Evolutionary conservation across 2,888 invertebrate species (phyloP).

Genomic region (Copidosoma aretas): DNA sequence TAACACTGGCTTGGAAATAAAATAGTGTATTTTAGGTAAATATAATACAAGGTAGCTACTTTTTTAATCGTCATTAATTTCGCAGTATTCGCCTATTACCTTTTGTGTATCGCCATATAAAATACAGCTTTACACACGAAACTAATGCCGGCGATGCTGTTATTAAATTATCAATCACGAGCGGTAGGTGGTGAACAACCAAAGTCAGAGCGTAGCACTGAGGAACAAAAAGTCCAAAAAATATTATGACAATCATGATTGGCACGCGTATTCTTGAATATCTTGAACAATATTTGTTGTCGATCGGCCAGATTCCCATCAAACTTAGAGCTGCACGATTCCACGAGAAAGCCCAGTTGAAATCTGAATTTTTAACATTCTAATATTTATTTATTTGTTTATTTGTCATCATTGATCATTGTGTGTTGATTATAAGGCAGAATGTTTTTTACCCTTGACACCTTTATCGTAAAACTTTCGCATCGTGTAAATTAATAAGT

Average conservation of each 20-base stretch:
- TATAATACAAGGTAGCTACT: too few species aligned
- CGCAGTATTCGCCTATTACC: conserved; percentile 1
- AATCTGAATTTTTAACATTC: conserved; percentile 4
- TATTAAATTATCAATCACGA: conserved; percentile 11
- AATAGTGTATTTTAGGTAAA: not conserved
- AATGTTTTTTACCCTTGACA: too few species aligned
- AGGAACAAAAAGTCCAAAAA: conserved; percentile 5
- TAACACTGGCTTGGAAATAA: conserved; percentile 16
- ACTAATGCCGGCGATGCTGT: not conserved
- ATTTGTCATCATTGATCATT: too few species aligned
- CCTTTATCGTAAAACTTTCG: too few species aligned
- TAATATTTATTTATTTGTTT: too few species aligned
- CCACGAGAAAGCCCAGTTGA: conserved; percentile 23
- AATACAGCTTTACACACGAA: conserved; percentile 13
- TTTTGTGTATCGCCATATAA: conserved; percentile 14
- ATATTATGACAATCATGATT: conserved; percentile 6
- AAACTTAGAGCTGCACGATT: conserved; percentile 21
- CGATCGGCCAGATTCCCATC: conserved; percentile 25
- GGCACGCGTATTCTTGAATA: not conserved
- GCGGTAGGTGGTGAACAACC: not conserved
- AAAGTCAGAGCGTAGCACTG: conserved; percentile 14
- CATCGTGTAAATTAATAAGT: too few species aligned
- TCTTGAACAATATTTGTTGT: not conserved
- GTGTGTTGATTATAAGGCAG: too few species aligned
- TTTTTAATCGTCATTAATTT: too few species aligned